phyloP scores from a whole-genome alignment of 2,888 invertebrate genomes.

The Phlogophora meticulosa region DNA sequence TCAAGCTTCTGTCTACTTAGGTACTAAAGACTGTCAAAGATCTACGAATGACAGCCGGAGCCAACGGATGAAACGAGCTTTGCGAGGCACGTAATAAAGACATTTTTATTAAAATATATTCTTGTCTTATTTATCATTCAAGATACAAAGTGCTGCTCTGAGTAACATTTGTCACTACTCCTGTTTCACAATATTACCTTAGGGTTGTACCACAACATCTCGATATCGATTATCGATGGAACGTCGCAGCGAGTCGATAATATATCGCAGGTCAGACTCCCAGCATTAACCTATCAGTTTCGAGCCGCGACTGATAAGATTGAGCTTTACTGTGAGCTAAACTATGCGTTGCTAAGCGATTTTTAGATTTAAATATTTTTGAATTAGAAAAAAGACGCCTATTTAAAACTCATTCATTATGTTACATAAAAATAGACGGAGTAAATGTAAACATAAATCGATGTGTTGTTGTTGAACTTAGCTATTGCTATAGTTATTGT shows the following conservation, averaged over 20 bases:
- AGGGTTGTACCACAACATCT: constrained; percentile 56
- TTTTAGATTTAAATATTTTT: not conserved
- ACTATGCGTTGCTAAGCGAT: constrained; percentile 22
- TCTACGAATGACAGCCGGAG: too few species aligned
- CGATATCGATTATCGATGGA: constrained; percentile 63
- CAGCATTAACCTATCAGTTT: constrained; percentile 71
- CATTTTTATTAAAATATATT: constrained; percentile 7
- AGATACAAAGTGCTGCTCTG: constrained; percentile 42
- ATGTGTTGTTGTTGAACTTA: too few species aligned
- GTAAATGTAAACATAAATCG: too few species aligned
- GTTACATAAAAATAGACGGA: too few species aligned
- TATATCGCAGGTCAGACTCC: constrained; percentile 68
- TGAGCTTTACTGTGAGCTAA: constrained; percentile 25
- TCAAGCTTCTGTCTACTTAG: too few species aligned
- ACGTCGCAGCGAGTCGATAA: constrained; percentile 64
- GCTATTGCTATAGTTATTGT: too few species aligned
- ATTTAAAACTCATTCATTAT: too few species aligned
- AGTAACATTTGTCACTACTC: constrained; percentile 44
- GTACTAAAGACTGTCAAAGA: too few species aligned
- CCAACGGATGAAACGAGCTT: too few species aligned
- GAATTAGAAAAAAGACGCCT: not conserved
- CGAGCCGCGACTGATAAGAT: constrained; percentile 35
- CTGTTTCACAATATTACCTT: constrained; percentile 46
- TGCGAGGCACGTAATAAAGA: constrained; percentile 2
- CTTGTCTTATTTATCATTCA: constrained; percentile 26